Conservation (phyloP, 2,888 invertebrate genomes). For the Eurois occulta region DNA sequence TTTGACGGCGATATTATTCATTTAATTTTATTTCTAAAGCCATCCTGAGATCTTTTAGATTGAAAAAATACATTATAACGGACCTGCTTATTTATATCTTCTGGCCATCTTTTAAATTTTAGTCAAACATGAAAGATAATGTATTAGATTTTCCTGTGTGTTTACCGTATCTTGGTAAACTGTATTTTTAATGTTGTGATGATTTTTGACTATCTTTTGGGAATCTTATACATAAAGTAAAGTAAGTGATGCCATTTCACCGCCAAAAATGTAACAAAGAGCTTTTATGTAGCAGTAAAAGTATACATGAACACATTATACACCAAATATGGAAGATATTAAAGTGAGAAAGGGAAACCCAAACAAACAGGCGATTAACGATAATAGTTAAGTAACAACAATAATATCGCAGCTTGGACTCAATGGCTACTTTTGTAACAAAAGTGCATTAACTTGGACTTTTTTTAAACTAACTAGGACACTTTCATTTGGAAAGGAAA, state of each 20-base stretch:
- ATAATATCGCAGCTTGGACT: constrained; percentile 62
- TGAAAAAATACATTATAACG: constrained; percentile 33
- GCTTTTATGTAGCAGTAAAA: constrained; percentile 35
- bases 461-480: constrained; percentile 82
- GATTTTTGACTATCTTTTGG: constrained; percentile 29
- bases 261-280: constrained; percentile 31
- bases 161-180: constrained; percentile 34
- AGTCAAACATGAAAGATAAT: constrained; percentile 38
- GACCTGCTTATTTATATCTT: constrained; percentile 20
- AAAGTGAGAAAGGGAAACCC: constrained; percentile 48
- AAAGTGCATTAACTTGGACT: constrained; percentile 77
- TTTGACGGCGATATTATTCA: constrained; percentile 17
- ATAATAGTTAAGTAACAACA: constrained; percentile 59
- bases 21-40: constrained; percentile 25
- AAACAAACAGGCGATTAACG: constrained; percentile 46
- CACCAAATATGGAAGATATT: constrained; percentile 29
- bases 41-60: constrained; percentile 21
- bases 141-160: constrained; percentile 22
- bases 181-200: constrained; percentile 12
- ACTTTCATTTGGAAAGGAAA: constrained; percentile 87
- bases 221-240: constrained; percentile 30
- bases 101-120: constrained; percentile 25
- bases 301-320: constrained; percentile 27
- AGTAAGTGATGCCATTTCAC: constrained; percentile 20
- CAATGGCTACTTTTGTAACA: constrained; percentile 75